Conservation (phyloP, 2,113 vertebrate genomes). For the Oncorhynchus keta region DNA sequence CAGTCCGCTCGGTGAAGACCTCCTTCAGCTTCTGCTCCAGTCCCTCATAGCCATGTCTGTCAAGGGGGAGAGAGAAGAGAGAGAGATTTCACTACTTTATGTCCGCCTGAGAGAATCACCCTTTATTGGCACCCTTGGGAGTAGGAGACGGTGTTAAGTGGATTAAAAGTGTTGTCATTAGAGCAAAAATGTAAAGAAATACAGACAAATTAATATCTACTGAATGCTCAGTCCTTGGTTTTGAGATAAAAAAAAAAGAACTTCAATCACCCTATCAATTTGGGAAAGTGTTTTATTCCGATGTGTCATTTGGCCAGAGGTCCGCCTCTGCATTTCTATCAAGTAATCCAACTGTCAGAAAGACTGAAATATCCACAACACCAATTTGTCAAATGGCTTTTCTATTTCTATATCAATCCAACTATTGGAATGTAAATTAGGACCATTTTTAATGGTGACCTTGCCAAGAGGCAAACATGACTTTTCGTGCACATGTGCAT, state of each 20-base stretch:
- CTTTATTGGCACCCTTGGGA: conserved; percentile 44
- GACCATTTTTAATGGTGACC: not conserved
- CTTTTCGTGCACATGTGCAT: not conserved
- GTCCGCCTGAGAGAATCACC: conserved; percentile 32
- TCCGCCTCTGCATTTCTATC: not conserved
- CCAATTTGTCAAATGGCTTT: not conserved
- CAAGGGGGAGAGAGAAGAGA: conserved; percentile 43
- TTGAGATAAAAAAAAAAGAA: not conserved
- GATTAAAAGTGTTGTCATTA: not conserved
- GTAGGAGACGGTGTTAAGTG: not conserved
- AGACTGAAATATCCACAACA: not conserved
- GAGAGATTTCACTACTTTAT: conserved; percentile 42
- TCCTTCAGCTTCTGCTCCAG: conserved; percentile 92
- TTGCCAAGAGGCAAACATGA: not conserved
- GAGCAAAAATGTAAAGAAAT: not conserved
- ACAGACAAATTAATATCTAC: not conserved
- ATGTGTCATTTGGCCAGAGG: not conserved
- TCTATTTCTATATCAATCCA: not conserved
- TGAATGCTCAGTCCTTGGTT: not conserved
- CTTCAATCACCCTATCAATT: conserved; percentile 1
- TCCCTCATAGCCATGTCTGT: conserved; percentile 90
- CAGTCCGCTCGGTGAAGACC: conserved; percentile 90
- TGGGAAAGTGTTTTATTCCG: not conserved
- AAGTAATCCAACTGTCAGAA: not conserved
- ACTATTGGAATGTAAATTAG: not conserved